phyloP scores from a whole-genome alignment of 2,113 vertebrate genomes.

The Nesogale talazaci region DNA sequence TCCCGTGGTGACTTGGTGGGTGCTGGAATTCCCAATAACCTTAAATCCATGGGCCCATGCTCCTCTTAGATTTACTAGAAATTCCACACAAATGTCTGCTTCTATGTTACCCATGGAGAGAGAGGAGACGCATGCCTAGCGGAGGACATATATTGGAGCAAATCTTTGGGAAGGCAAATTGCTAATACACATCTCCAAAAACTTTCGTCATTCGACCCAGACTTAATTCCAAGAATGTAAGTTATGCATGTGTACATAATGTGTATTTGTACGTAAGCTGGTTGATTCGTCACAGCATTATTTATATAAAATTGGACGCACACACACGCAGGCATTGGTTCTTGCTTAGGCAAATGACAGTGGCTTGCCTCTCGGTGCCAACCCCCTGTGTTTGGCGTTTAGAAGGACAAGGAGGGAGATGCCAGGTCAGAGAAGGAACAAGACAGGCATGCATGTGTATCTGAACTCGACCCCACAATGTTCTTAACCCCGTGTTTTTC shows the following conservation, averaged over 20 bases:
- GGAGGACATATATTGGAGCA: not conserved
- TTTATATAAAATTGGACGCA: not conserved
- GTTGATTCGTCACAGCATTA: not conserved
- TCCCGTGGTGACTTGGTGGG: not conserved
- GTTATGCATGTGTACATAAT: not conserved
- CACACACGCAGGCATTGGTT: not conserved
- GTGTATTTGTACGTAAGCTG: not conserved
- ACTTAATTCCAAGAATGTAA: conserved; percentile 26
- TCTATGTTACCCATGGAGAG: not conserved
- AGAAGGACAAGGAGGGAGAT: not conserved
- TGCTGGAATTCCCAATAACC: not conserved
- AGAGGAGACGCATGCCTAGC: not conserved
- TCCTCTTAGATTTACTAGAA: not conserved
- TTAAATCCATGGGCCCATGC: fast-evolving
- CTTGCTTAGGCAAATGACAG: not conserved
- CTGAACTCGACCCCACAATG: not conserved
- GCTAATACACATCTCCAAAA: not conserved
- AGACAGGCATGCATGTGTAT: not conserved
- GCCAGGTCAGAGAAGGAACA: not conserved
- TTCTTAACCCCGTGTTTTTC: not conserved
- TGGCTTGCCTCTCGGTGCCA: not conserved
- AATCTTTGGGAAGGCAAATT: conserved; percentile 3
- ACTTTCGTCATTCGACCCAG: not conserved
- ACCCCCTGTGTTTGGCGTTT: not conserved
- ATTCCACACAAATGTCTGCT: not conserved